phyloP scores from a whole-genome alignment of 2,797 vertebrate species.

The Borostomias antarcticus region DNA sequence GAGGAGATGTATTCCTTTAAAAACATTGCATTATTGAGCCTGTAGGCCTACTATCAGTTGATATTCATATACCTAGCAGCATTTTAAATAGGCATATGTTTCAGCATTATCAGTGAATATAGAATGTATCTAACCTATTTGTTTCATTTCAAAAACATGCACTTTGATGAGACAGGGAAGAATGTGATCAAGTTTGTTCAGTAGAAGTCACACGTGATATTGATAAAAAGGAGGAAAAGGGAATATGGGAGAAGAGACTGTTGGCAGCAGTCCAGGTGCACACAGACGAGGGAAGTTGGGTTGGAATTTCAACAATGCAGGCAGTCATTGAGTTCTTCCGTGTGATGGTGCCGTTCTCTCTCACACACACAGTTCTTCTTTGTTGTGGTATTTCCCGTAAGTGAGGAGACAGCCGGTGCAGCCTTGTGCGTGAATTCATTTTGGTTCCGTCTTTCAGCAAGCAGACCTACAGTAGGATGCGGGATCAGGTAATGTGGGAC shows the following conservation, averaged over 20 bases:
- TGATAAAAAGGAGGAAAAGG: conserved; percentile 59
- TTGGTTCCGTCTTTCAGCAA: not conserved
- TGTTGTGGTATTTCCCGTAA: not conserved
- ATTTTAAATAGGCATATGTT: not conserved
- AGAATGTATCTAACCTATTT: conserved; percentile 18
- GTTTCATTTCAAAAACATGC: conserved; percentile 3
- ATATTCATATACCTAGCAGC: not conserved
- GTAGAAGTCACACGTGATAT: conserved; percentile 61
- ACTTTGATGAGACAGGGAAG: conserved; percentile 37
- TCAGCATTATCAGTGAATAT: not conserved
- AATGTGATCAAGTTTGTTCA: conserved; percentile 44
- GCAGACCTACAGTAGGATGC: too few relatives aligned
- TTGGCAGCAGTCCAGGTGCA: conserved; percentile 72
- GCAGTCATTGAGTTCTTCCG: conserved; percentile 69
- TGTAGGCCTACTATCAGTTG: not conserved
- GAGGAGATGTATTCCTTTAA: not conserved
- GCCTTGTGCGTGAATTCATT: not conserved
- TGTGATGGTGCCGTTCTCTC: conserved; percentile 53
- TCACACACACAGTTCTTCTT: not conserved
- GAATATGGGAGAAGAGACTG: conserved; percentile 46
- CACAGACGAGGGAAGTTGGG: conserved; percentile 77
- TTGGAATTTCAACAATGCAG: conserved; percentile 81
- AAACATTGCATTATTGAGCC: not conserved
- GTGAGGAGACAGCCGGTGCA: not conserved
- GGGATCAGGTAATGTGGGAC: too few relatives aligned